Evolutionary conservation across 2,797 vertebrate species (phyloP), one percentile per base, ranked within the genome.

Genomic region (Aulostomus chinensis): DNA sequence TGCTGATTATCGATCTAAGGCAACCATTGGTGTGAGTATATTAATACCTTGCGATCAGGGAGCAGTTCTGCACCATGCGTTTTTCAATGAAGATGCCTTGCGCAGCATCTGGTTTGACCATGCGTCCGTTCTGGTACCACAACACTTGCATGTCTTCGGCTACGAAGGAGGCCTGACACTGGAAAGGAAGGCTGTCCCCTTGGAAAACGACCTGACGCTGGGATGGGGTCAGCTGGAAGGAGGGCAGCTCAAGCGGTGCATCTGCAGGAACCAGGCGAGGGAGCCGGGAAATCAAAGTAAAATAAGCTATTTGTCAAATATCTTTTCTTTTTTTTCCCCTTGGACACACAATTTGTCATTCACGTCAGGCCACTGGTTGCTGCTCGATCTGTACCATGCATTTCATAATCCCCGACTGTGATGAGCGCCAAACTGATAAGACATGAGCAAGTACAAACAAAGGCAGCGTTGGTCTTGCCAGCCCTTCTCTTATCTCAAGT

Each of bases 1-100:
- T 2, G 24, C 24, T 2, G 24, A n/a, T n/a, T n/a, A n/a, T n/a
- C n/a, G n/a, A n/a, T n/a, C n/a, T n/a, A n/a, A n/a, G n/a, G n/a
- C n/a, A n/a, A n/a, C n/a, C n/a, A n/a, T n/a, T n/a, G n/a, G n/a
- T n/a, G n/a, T n/a, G n/a, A n/a, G n/a, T n/a, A 6, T 14, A 3
- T 2, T 10, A 69, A 22, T 88, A 98, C 97, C 97, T 99, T 9
- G 95, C 92, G 58, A 98, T 98, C 47, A 98, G 78, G 0, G 97
- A 98, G 89, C 97, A 99, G 89, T 98, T 98, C 85, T 97, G 95
- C 80, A 98, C 93, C 90, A 96, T 94, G 59, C 90, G 96, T 88
- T 96, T 98, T 68, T 98, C 93, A 18, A 99, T 97, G 85, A 92
- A 92, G 83, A 99, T 98, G 29, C 96, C 97, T 73, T 94, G 94